phyloP scores from a whole-genome alignment of 2,888 invertebrate species.

The Perizoma affinitatum region DNA sequence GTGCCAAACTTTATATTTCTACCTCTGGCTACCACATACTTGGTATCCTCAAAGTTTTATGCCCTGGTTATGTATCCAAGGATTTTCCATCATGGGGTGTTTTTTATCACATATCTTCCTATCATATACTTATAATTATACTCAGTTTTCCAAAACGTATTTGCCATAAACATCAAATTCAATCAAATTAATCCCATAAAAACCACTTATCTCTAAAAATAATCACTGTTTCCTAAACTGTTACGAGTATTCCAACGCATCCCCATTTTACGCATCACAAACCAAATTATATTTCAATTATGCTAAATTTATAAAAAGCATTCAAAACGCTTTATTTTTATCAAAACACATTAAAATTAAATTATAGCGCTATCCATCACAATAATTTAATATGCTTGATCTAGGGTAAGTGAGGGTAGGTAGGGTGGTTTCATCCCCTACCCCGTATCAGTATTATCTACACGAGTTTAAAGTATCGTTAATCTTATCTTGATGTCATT shows the following conservation, averaged over 20 bases:
- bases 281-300: conserved; percentile 53
- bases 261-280: conserved; percentile 41
- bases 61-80: no score
- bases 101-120: no score
- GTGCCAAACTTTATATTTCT: no score
- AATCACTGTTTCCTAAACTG: conserved; percentile 33
- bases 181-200: conserved; percentile 14
- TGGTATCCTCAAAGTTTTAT: no score
- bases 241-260: conserved; percentile 24
- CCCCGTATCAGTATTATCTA: conserved; percentile 59
- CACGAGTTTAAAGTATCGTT: conserved; percentile 69
- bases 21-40: no score
- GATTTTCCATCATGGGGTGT: no score
- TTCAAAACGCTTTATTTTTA: conserved; percentile 62
- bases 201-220: conserved; percentile 35
- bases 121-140: no score
- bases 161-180: neutral
- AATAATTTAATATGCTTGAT: conserved; percentile 75
- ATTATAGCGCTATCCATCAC: conserved; percentile 78
- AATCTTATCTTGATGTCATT: conserved; percentile 74
- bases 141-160: neutral
- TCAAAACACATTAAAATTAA: conserved; percentile 81
- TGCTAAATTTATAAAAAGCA: conserved; percentile 46
- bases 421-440: conserved; percentile 41
- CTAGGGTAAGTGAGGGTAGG: conserved; percentile 23